phyloP scores from a whole-genome alignment of 2,113 vertebrate genomes.

The Forbesichthys papilliferus region DNA sequence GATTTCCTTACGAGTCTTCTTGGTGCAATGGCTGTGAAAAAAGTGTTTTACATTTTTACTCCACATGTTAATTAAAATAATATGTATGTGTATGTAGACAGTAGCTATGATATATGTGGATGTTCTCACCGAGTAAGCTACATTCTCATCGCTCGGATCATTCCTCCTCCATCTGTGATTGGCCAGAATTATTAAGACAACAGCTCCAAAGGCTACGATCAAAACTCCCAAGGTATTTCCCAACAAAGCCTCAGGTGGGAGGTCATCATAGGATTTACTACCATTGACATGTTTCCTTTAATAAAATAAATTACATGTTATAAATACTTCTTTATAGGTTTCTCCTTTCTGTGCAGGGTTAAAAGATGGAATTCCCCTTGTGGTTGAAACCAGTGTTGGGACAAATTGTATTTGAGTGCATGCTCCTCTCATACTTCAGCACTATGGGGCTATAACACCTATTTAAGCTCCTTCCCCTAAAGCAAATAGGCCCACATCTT shows the following conservation, averaged over 20 bases:
- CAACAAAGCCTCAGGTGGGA: conserved; percentile 84
- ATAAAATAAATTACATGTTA: conserved; percentile 4
- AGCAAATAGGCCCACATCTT: too few relatives aligned
- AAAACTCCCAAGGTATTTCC: conserved; percentile 84
- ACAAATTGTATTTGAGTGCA: too few relatives aligned
- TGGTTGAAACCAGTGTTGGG: too few relatives aligned
- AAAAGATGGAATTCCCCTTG: too few relatives aligned
- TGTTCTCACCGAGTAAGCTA: conserved; percentile 73
- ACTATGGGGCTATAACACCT: too few relatives aligned
- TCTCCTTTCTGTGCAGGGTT: too few relatives aligned
- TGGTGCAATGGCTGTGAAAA: conserved; percentile 67
- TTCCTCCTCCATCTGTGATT: conserved; percentile 84
- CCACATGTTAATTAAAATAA: not conserved
- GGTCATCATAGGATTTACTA: conserved; percentile 66
- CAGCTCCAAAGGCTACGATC: conserved; percentile 80
- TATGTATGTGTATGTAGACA: not conserved
- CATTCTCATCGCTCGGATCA: conserved; percentile 54
- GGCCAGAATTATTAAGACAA: conserved; percentile 83
- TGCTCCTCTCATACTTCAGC: too few relatives aligned
- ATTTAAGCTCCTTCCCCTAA: too few relatives aligned
- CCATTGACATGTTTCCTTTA: conserved; percentile 70
- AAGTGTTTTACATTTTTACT: conserved; percentile 7
- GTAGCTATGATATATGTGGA: not conserved
- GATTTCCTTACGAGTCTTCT: conserved; percentile 58
- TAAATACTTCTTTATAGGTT: too few relatives aligned